Conservation (phyloP, 2,888 invertebrate genomes). For the Nomada fucata region DNA sequence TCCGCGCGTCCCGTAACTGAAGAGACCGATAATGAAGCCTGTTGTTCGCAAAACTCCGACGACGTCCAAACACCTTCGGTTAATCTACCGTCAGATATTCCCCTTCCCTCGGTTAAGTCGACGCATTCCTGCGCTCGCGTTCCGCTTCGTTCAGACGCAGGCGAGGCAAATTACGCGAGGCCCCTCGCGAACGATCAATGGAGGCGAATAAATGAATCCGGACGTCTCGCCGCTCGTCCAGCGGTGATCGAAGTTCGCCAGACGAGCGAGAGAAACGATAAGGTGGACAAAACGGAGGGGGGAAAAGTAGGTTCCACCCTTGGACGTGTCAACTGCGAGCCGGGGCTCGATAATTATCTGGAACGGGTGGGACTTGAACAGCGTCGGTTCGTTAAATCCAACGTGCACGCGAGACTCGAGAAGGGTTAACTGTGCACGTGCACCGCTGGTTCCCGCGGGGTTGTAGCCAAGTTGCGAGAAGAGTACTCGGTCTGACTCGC, state of each 20-base stretch:
- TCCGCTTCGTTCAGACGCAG: background rate
- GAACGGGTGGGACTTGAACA: slow-evolving; percentile 40
- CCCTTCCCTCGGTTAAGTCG: background rate
- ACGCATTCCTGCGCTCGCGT: background rate
- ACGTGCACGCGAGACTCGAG: slow-evolving; percentile 25
- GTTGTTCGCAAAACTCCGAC: slow-evolving; percentile 38
- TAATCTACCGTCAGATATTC: background rate
- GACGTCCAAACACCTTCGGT: slow-evolving; percentile 3
- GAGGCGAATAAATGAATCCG: no score
- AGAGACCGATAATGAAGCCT: slow-evolving; percentile 43
- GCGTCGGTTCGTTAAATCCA: slow-evolving; percentile 58
- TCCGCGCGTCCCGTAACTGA: slow-evolving; percentile 11
- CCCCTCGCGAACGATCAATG: no score
- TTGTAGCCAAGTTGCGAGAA: slow-evolving; percentile 36
- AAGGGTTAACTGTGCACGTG: slow-evolving; percentile 28
- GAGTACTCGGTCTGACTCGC: slow-evolving; percentile 18
- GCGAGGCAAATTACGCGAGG: no score
- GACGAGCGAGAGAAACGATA: background rate
- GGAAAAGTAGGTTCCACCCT: slow-evolving; percentile 12
- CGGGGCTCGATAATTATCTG: slow-evolving; percentile 52
- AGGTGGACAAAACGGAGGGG: no score
- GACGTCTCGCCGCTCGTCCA: no score
- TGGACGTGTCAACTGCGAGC: slow-evolving; percentile 35
- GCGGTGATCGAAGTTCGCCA: no score
- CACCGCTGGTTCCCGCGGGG: slow-evolving; percentile 2